A percentile compares a stretch with the other conserved stretches of the same genome.
phyloP scores from a whole-genome alignment of 53 echinoderm and acorn worm species.

The Mesocentrotus franciscanus region DNA sequence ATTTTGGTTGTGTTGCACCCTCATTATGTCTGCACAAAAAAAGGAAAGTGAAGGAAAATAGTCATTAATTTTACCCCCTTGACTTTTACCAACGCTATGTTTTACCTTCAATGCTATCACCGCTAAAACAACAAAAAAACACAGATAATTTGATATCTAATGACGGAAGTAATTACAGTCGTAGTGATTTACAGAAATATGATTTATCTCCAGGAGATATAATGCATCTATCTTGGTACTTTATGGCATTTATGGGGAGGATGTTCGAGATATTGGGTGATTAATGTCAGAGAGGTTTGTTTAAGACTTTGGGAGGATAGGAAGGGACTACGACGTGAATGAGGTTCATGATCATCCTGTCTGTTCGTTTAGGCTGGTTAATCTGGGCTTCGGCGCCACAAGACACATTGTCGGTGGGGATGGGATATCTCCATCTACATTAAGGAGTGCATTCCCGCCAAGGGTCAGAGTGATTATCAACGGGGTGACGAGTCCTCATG shows the following conservation, averaged over 20 bases:
- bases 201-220: neutral
- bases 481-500: neutral
- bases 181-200: neutral
- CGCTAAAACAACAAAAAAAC: neutral
- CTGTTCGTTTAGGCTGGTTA: neutral
- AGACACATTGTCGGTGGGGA: neutral
- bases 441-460: neutral
- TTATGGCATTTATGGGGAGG: neutral
- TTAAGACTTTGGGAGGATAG: neutral
- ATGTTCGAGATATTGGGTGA: neutral
- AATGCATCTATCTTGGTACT: neutral
- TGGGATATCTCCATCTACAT: neutral
- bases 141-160: neutral
- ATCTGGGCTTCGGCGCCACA: conserved; percentile 11
- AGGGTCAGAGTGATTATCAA: neutral
- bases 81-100: too few relatives aligned
- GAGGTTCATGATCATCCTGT: neutral
- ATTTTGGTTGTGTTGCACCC: too few relatives aligned
- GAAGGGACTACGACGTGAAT: neutral
- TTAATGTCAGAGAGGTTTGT: conserved; percentile 23
- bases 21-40: too few relatives aligned
- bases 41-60: too few relatives aligned
- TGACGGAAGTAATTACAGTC: neutral
- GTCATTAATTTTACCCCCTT: too few relatives aligned
- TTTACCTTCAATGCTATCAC: neutral